Evolutionary conservation across 1,140 invertebrate species (phyloP).

Genomic region (Drosophila melanogaster): Release_6_plus_ISO1_MT NT_033779.5:803001-803500

Average conservation of each 20-base stretch:
- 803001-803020: conserved; percentile 17
- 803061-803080: conserved; percentile 74
- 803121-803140: conserved; percentile 83
- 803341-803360: not conserved
- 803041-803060: not conserved
- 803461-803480: not conserved
- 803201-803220: conserved; percentile 46
- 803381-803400: too few species aligned
- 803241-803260: conserved; percentile 10
- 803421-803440: not conserved
- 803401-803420: too few species aligned
- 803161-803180: conserved; percentile 21
- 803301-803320: conserved; percentile 74
- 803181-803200: conserved; percentile 10
- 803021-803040: conserved; percentile 14
- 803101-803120: conserved; percentile 84
- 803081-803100: conserved; percentile 77
- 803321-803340: conserved; percentile 8
- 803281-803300: conserved; percentile 47
- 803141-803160: conserved; percentile 75
- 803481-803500: conserved; percentile 4
- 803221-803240: conserved; percentile 40
- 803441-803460: not conserved
- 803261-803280: conserved; percentile 63
- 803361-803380: too few species aligned